These are phyloP conservation scores for Xanthorhoe designata DNA, from an alignment of 2,888 invertebrate genomes.

Conservation along the genomic window DNA sequence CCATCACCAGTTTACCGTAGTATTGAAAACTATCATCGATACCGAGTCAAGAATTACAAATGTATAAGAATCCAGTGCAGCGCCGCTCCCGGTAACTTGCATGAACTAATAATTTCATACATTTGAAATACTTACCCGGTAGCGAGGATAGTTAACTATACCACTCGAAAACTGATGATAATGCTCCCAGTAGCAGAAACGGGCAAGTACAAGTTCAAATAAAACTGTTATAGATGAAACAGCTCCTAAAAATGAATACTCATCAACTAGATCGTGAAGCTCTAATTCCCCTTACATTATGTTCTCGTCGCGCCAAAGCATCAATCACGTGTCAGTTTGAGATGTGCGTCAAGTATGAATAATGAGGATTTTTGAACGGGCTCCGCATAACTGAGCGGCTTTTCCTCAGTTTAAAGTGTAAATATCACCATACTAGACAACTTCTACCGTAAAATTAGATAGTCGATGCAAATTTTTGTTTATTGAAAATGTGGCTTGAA, in stretches of 20 bases:
- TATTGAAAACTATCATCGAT: too few relatives aligned
- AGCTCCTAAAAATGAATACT: conserved; percentile 31
- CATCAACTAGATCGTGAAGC: conserved; percentile 47
- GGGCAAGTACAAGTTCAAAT: too few relatives aligned
- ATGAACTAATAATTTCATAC: too few relatives aligned
- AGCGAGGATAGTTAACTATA: too few relatives aligned
- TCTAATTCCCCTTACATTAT: conserved; percentile 68
- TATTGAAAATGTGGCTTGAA: too few relatives aligned
- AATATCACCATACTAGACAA: conserved; percentile 8
- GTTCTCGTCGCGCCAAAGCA: conserved; percentile 59
- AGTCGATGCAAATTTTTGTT: background rate
- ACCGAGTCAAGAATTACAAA: too few relatives aligned
- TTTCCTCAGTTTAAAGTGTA: conserved; percentile 19
- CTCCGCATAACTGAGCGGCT: conserved; percentile 38
- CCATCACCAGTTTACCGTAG: too few relatives aligned
- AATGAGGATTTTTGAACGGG: conserved; percentile 43
- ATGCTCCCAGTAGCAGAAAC: too few relatives aligned
- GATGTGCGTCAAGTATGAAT: conserved; percentile 42
- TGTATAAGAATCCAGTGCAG: too few relatives aligned
- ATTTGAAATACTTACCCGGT: too few relatives aligned
- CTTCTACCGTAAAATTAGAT: background rate
- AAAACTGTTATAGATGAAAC: background rate
- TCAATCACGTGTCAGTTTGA: conserved; percentile 61
- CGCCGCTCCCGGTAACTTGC: too few relatives aligned
- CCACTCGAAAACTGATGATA: too few relatives aligned